phyloP scores from a whole-genome alignment of 2,888 invertebrate species.

The Spilarctia lutea region DNA sequence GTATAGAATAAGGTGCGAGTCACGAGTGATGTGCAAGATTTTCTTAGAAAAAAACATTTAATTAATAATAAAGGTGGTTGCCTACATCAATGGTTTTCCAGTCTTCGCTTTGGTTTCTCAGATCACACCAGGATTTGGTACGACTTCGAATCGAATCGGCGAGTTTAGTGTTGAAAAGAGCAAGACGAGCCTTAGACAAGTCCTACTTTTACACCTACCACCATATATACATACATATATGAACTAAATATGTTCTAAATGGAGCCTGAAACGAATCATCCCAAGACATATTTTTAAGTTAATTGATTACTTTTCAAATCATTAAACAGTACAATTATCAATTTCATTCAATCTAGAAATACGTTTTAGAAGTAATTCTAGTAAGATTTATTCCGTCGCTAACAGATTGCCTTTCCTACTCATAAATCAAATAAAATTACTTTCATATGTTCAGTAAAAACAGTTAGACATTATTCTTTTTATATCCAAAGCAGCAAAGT shows the following conservation, averaged over 20 bases:
- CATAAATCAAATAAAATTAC: slow-evolving; percentile 18
- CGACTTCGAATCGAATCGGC: no score
- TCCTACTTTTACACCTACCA: no score
- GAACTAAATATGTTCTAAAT: neutral
- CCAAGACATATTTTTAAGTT: neutral
- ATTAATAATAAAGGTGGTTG: no score
- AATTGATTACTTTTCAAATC: neutral
- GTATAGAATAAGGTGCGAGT: neutral
- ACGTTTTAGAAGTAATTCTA: neutral
- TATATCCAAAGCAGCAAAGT: neutral
- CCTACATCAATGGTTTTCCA: no score
- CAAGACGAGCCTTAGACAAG: no score
- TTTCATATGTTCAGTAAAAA: slow-evolving; percentile 8
- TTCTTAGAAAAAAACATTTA: no score
- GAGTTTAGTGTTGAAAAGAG: no score
- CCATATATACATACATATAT: no score
- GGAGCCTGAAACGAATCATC: neutral
- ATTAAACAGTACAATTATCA: neutral
- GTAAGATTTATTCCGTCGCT: neutral
- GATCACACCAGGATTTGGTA: no score
- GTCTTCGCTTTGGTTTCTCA: no score
- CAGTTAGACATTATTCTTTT: neutral
- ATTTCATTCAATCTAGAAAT: neutral
- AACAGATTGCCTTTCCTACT: slow-evolving; percentile 5
- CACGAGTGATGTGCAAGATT: no score